Evolutionary conservation across 2,113 vertebrate species (phyloP).

Genomic region (Anguilla rostrata): DNA sequence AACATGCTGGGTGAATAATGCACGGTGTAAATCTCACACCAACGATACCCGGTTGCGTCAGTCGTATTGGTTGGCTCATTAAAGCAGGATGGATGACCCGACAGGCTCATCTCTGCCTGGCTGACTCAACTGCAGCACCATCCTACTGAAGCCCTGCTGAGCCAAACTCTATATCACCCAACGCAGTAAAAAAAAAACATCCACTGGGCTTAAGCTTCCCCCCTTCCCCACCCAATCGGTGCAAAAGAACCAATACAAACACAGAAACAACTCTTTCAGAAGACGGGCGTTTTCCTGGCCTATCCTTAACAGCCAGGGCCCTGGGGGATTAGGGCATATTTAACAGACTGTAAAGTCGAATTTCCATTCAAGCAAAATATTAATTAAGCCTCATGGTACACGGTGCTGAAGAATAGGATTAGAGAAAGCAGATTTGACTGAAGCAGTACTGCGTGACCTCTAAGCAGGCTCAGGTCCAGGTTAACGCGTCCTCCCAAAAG

Average conservation of each 20-base stretch:
- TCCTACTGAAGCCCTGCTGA: background rate
- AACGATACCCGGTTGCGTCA: background rate
- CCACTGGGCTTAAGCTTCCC: background rate
- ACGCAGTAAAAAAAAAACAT: background rate
- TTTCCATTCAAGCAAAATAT: slow-evolving; percentile 26
- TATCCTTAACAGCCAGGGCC: background rate
- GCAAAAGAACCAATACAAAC: background rate
- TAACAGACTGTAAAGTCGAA: slow-evolving; percentile 12
- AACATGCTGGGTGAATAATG: background rate
- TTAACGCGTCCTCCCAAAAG: slow-evolving; percentile 42
- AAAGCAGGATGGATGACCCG: background rate
- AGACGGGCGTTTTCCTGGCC: background rate
- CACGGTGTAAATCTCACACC: background rate
- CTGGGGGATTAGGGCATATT: background rate
- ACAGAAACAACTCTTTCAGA: background rate
- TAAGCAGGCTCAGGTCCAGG: slow-evolving; percentile 42
- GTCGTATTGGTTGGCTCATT: background rate
- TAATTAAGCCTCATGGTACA: slow-evolving; percentile 24
- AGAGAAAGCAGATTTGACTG: slow-evolving; percentile 26
- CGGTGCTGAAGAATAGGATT: slow-evolving; percentile 13
- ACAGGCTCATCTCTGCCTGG: background rate
- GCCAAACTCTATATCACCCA: background rate
- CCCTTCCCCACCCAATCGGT: background rate
- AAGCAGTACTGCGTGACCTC: slow-evolving; percentile 32
- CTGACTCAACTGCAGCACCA: background rate